These are phyloP conservation scores for Brachyhypopomus occidentalis DNA, from an alignment of 2,113 vertebrate species.

Conservation along the genomic window DNA sequence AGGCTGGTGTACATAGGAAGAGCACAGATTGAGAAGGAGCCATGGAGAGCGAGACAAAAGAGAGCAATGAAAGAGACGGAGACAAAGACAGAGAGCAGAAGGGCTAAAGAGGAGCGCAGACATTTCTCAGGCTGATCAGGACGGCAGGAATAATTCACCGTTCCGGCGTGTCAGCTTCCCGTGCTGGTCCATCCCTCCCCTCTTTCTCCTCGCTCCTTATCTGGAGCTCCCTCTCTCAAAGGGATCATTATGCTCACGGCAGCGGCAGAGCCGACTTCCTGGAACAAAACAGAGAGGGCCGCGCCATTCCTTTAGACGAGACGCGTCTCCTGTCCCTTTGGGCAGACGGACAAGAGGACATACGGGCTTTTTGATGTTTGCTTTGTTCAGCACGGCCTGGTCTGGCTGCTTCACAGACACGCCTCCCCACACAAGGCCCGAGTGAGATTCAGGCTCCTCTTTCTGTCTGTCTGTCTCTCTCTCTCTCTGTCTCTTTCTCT, in stretches of 20 bases:
- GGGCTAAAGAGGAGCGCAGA: not conserved
- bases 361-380: slow-evolving; percentile 51
- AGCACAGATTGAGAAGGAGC: slow-evolving; percentile 6
- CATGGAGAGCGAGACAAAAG: slow-evolving; percentile 23
- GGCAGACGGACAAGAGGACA: slow-evolving; percentile 29
- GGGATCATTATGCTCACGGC: slow-evolving; percentile 52
- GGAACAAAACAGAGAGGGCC: slow-evolving; percentile 49
- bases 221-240: slow-evolving; percentile 45
- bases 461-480: slow-evolving; percentile 16
- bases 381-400: slow-evolving; percentile 40
- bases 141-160: slow-evolving; percentile 53
- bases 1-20: slow-evolving; percentile 39
- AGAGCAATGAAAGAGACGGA: slow-evolving; percentile 27
- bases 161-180: slow-evolving; percentile 47
- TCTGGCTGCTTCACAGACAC: slow-evolving; percentile 47
- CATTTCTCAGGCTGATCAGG: slow-evolving; percentile 51
- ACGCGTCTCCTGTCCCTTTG: slow-evolving; percentile 33
- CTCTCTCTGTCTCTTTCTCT: slow-evolving; percentile 4
- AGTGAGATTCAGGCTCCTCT: slow-evolving; percentile 30
- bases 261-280: slow-evolving; percentile 38
- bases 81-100: slow-evolving; percentile 12
- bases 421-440: slow-evolving; percentile 43
- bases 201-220: slow-evolving; percentile 56
- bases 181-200: slow-evolving; percentile 46
- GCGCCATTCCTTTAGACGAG: slow-evolving; percentile 48